Percentiles rank a stretch among this genome's conserved stretches.
Evolutionary conservation across 1,140 invertebrate species (phyloP).

Genomic region (Plutomurus gul): DNA sequence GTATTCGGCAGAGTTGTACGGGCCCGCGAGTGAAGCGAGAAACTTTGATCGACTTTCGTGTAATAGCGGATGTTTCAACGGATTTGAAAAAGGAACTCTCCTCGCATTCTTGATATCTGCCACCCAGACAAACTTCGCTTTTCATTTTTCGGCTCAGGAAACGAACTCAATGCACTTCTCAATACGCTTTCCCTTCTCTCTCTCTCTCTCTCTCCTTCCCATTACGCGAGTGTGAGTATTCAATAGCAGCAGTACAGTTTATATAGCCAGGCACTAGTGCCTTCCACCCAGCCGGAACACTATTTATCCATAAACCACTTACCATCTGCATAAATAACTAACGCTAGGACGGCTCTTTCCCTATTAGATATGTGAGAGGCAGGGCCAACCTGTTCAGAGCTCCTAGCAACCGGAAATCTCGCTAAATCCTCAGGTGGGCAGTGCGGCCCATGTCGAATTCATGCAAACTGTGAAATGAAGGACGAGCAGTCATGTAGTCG

Average conservation of each 20-base stretch:
- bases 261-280: constrained; percentile 9
- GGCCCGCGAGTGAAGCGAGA: constrained; percentile 39
- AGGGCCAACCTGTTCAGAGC: constrained; percentile 33
- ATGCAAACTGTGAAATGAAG: not conserved
- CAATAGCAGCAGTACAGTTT: not conserved
- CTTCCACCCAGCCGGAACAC: constrained; percentile 48
- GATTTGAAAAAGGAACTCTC: constrained; percentile 49
- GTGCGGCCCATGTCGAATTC: not conserved
- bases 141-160: constrained; percentile 38
- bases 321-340: constrained; percentile 52
- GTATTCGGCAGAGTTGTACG: not conserved
- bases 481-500: not conserved
- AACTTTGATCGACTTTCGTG: constrained; percentile 56
- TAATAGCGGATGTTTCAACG: constrained; percentile 55
- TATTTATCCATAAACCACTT: constrained; percentile 54
- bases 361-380: constrained; percentile 5
- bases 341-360: not conserved
- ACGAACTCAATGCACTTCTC: constrained; percentile 36
- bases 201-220: constrained; percentile 6
- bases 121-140: constrained; percentile 39
- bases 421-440: constrained; percentile 52
- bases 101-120: constrained; percentile 39
- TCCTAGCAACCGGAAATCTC: constrained; percentile 49
- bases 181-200: constrained; percentile 31
- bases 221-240: not conserved